A percentile compares a stretch with the other conserved stretches of the same genome.
phyloP scores from a whole-genome alignment of 2,113 vertebrate genomes.

The Meleagris gallopavo region DNA sequence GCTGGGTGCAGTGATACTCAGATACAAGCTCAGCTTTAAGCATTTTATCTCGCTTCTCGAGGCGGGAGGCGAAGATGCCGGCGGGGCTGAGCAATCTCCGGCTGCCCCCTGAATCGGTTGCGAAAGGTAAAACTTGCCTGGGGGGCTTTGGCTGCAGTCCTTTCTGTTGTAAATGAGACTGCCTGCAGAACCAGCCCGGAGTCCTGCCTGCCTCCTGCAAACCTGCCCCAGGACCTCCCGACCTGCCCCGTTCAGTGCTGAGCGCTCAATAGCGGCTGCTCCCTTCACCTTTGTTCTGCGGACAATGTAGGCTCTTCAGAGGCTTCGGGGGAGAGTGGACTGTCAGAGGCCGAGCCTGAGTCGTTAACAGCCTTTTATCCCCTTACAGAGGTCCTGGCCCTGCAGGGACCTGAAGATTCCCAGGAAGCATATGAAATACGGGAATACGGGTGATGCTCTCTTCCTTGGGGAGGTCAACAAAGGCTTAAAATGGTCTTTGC shows the following conservation, averaged over 20 bases:
- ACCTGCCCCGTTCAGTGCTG: background rate
- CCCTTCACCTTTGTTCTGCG: slow-evolving; percentile 12
- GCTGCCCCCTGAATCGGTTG: slow-evolving; percentile 8
- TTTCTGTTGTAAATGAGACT: slow-evolving; percentile 61
- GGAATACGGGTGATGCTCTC: background rate
- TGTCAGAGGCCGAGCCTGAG: background rate
- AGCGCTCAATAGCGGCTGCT: background rate
- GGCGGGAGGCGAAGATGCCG: background rate
- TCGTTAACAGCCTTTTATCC: background rate
- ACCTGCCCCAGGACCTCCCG: background rate
- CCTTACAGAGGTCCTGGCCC: background rate
- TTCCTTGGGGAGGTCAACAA: rapidly evolving
- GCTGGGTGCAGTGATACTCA: background rate
- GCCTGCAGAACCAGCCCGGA: background rate
- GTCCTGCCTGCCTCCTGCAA: background rate
- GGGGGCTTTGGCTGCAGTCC: background rate
- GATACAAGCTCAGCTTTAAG: background rate
- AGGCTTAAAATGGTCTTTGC: background rate
- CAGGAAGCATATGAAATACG: background rate
- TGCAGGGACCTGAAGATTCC: background rate
- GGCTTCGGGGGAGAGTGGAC: background rate
- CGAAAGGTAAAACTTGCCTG: slow-evolving; percentile 41
- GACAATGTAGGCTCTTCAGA: background rate
- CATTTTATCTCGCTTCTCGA: slow-evolving; percentile 23
- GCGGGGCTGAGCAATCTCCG: slow-evolving; percentile 20